Base-by-base conservation (phyloP, 1,140 invertebrate species). In the Euwallacea similis region DNA sequence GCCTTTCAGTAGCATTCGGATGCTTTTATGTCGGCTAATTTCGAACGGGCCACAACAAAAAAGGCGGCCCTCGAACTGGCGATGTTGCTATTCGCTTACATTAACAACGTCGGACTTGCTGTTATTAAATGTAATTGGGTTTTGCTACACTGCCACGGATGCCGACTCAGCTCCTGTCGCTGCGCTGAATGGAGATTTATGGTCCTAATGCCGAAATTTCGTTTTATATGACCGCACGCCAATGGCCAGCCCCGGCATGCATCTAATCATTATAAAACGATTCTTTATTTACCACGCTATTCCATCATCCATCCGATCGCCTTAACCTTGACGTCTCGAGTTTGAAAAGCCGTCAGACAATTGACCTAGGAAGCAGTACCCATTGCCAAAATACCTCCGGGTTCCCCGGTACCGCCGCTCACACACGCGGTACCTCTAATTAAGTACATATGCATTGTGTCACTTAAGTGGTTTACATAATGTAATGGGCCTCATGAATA, bases 21-120 rank as follows among this genome's bases (percentile, higher is more conserved):
- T 65, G 69, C 69, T 71, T 71, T 71, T 71, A 59, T 71, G 69
- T 59, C 69, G 69, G 55, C 69, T 71, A 65, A 71, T 65, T 71
- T 71, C 55, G 53, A 71, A 44, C 42, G 69, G 46, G 69, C n/a
- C 21, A 33, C 21, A 33, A 33, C 21, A 33, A 71, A 71, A 71
- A 71, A 66, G 42, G 54, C 41, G 67, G 54, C 66, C 13, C 42
- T 53, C 59, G 58, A 56, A 54, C 46, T n/a, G 44, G 15, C n/a
- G 56, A 21, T 58, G 65, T 58, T 60, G 66, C n/a, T 66, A 21
- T 68, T 60, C 15, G 67, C 33, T 69, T 62, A 69, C 54, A 69
- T 69, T 69, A 69, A 43, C 21, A 67, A 44, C 44, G 53, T 56
- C 58, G n/a, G 55, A 67, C 53, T 64, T 50, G 21, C 21, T 33